Conservation (phyloP, 2,888 invertebrate genomes). For the Eupelmus urozonus region DNA sequence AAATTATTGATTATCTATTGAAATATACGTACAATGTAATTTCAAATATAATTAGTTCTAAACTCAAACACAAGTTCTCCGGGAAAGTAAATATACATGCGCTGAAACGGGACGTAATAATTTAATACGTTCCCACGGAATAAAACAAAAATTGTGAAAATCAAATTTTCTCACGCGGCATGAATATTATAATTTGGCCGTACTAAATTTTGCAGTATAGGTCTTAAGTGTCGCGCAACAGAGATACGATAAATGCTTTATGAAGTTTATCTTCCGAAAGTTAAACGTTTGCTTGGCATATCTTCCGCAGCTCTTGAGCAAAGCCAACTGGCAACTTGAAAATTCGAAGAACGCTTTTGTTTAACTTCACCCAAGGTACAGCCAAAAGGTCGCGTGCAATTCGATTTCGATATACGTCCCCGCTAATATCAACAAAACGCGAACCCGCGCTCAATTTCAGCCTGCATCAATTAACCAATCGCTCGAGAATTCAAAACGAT, state of each 20-base stretch:
- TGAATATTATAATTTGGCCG: constrained; percentile 14
- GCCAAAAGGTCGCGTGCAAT: background rate
- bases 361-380: background rate
- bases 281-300: constrained; percentile 41
- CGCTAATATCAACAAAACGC: too few relatives aligned
- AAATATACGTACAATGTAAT: too few relatives aligned
- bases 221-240: constrained; percentile 12
- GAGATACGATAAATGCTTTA: constrained; percentile 37
- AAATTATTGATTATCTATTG: too few relatives aligned
- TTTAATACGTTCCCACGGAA: background rate
- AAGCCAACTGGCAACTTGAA: constrained; percentile 10
- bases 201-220: background rate
- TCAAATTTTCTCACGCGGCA: background rate
- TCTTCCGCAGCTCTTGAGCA: constrained; percentile 21
- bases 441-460: too few relatives aligned
- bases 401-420: too few relatives aligned
- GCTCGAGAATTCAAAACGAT: too few relatives aligned
- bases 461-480: too few relatives aligned
- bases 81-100: too few relatives aligned
- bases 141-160: background rate
- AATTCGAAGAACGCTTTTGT: constrained; percentile 8
- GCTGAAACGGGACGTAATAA: background rate
- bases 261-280: constrained; percentile 42
- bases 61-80: too few relatives aligned
- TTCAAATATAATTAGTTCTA: too few relatives aligned